Evolutionary conservation across 2,113 vertebrate genomes (phyloP), one percentile per base, ranked within the genome.

Genomic region (Oreochromis aureus): DNA sequence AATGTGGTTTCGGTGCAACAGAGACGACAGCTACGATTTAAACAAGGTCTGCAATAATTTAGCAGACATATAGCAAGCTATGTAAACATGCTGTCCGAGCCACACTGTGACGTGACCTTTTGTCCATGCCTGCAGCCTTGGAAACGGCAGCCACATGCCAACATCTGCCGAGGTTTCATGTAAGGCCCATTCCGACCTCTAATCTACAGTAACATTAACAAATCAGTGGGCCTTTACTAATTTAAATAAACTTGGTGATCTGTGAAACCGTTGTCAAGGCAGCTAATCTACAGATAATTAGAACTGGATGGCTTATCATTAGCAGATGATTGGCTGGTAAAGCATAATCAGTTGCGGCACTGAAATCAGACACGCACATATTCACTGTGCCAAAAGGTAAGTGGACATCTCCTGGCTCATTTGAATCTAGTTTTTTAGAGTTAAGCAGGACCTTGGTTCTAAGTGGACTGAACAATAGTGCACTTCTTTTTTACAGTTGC

Each of bases 201-300:
- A 69, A 88, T 82, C 66, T 69, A 61, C 46, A 18, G 22, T 41
- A 51, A 78, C 48, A n/a, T 84, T 41, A 19, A 30, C 19, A 71
- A 78, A 36, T 71, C 48, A 73, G 22, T 51, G 55, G 16, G 11
- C 10, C 48, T 86, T 80, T 24, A 19, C 59, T 86, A 15, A 86
- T 80, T 86, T 80, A 84, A 83, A 85, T 91, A 63, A 76, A 79
- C 7, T 18, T 39, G 58, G 71, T 76, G 86, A 76, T 48, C 58
- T 87, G 54, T 39, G 81, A 80, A 76, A 36, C 24, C 2, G 15
- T 46, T 88, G 54, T 41, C 30, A 41, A n/a, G 44, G 36, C 48
- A 86, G 88, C 61, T 78, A 86, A 85, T 86, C 54, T 85, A 83
- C 54, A 87, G 61, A 80, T 84, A 89, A 83, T 59, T 85, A 10